Evolutionary conservation across 2,113 vertebrate genomes (phyloP), one percentile per base, ranked within the genome.

Genomic region (Corythoichthys haematopterus): DNA sequence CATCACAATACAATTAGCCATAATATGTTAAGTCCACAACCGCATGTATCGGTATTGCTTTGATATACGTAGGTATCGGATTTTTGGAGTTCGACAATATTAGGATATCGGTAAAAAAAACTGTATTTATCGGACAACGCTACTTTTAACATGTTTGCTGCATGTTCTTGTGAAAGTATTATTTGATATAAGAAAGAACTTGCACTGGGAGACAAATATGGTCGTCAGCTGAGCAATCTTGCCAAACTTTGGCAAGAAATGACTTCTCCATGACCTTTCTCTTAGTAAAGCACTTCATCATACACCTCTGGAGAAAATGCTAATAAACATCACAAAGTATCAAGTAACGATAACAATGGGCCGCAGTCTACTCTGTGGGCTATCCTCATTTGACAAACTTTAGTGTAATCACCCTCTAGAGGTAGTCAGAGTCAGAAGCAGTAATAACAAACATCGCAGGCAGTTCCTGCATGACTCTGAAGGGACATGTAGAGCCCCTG

Each of bases 311-410:
- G 76, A 70, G 77, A 83, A 59, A 9, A 71, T 77, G 76, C 70
- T 80, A 69, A 78, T 70, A 83, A 74, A 76, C 71, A 82, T 68
- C 60, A 78, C 63, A 69, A 77, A 37, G 56, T 64, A 52, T 68
- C 66, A 77, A 83, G 70, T 80, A 83, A 85, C 69, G 62, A 81
- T 80, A 77, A 76, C 60, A 67, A 57, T 74, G 65, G 73, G 81
- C 78, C 64, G 76, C 75, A 72, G 76, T 77, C 68, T 68, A 61
- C 80, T 77, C 16, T 35, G 35, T 60, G 76, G 76, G 74, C 64
- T 52, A 64, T 78, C 38, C 43, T 79, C 69, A 64, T 75, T 65
- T 84, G 81, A 85, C 76, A 76, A 80, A 76, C 52, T 71, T 73
- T 57, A 43, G 46, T 68, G 77, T 84, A 81, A 80, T 82, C 81